phyloP scores from a whole-genome alignment of 2,113 vertebrate genomes.

The Myiopsitta monachus region DNA sequence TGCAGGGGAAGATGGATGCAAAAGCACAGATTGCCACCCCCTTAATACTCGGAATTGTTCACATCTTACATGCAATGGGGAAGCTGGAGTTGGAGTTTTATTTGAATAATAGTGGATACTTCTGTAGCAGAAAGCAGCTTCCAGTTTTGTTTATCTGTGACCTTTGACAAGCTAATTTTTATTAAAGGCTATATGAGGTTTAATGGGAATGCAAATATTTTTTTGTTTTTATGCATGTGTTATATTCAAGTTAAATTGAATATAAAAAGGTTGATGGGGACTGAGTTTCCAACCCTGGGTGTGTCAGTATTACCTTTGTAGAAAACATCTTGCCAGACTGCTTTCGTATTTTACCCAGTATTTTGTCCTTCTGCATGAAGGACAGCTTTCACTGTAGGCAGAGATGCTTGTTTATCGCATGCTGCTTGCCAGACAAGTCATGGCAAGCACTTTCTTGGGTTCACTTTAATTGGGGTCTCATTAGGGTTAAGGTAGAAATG shows the following conservation, averaged over 20 bases:
- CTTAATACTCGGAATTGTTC: background rate
- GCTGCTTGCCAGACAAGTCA: background rate
- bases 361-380: background rate
- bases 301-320: background rate
- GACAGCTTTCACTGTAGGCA: background rate
- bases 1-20: accelerated
- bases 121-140: background rate
- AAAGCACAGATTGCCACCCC: accelerated
- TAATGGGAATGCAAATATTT: background rate
- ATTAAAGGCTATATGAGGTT: background rate
- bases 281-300: background rate
- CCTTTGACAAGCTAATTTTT: background rate
- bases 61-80: accelerated
- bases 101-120: background rate
- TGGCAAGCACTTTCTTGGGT: background rate
- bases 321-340: background rate
- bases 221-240: background rate
- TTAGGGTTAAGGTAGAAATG: background rate
- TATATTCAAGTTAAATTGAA: background rate
- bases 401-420: background rate
- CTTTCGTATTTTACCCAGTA: background rate
- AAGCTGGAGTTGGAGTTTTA: background rate
- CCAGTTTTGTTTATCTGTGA: background rate
- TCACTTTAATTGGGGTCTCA: background rate
- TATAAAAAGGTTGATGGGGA: background rate